Evolutionary conservation across 2,888 invertebrate species (phyloP).

Genomic region (Chrysolina americana): DNA sequence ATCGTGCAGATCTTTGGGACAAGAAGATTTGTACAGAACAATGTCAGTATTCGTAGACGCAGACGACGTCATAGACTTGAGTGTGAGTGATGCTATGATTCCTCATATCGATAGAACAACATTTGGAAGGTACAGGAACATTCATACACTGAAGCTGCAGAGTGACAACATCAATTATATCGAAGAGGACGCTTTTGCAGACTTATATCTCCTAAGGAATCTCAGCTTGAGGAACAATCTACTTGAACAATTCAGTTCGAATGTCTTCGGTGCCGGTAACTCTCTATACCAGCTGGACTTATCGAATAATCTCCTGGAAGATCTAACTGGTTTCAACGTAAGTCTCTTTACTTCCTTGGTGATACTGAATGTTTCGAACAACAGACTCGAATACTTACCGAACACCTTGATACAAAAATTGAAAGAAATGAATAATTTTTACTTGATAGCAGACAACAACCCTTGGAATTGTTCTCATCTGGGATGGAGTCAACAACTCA

Average conservation of each 20-base stretch:
- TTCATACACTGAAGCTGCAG: constrained; percentile 44
- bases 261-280: constrained; percentile 36
- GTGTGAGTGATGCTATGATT: constrained; percentile 43
- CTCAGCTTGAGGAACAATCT: constrained; percentile 46
- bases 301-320: constrained; percentile 49
- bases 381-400: constrained; percentile 50
- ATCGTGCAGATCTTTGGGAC: constrained; percentile 36
- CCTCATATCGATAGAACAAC: constrained; percentile 33
- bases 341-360: constrained; percentile 46
- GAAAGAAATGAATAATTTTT: constrained; percentile 46
- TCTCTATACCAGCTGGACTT: constrained; percentile 44
- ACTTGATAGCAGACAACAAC: constrained; percentile 52
- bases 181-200: constrained; percentile 41
- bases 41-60: constrained; percentile 40
- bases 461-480: constrained; percentile 52
- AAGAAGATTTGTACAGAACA: constrained; percentile 34
- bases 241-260: constrained; percentile 41
- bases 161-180: constrained; percentile 40
- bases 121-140: constrained; percentile 44
- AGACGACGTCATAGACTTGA: constrained; percentile 41
- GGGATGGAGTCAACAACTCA: constrained; percentile 43
- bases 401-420: constrained; percentile 44
- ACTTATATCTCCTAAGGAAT: constrained; percentile 33
- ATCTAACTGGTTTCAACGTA: constrained; percentile 51
- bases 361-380: constrained; percentile 53